These are phyloP conservation scores for Numida meleagris DNA, from an alignment of 2,113 vertebrate species.

Conservation along the genomic window DNA sequence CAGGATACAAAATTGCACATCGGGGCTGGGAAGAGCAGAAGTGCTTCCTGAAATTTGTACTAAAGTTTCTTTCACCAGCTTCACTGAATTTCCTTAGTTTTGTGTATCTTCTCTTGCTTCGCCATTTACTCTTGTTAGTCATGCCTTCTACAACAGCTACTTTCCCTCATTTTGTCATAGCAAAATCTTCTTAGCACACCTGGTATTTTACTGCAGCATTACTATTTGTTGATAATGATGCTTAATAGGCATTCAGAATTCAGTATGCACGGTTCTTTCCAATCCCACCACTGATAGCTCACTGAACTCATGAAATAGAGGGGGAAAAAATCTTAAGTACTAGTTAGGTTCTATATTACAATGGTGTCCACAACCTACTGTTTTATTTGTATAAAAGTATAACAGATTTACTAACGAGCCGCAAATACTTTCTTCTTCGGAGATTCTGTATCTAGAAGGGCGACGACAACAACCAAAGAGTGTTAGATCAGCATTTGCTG, in stretches of 20 bases:
- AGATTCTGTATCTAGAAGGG: background rate
- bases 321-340: background rate
- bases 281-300: background rate
- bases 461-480: background rate
- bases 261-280: background rate
- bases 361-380: background rate
- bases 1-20: fast-evolving
- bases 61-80: background rate
- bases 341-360: background rate
- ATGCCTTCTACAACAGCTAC: background rate
- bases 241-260: background rate
- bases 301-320: background rate
- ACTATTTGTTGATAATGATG: background rate
- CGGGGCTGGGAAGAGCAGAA: background rate
- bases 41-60: background rate
- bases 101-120: background rate
- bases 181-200: background rate
- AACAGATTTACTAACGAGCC: no score
- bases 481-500: background rate
- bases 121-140: background rate
- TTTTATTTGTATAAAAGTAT: no score
- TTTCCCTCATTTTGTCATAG: background rate
- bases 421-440: background rate
- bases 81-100: background rate
- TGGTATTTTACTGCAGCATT: background rate